A percentile compares a stretch with the other conserved stretches of the same genome.
phyloP scores from a whole-genome alignment of 2,797 vertebrate genomes.

The Acropternis orthonyx region DNA sequence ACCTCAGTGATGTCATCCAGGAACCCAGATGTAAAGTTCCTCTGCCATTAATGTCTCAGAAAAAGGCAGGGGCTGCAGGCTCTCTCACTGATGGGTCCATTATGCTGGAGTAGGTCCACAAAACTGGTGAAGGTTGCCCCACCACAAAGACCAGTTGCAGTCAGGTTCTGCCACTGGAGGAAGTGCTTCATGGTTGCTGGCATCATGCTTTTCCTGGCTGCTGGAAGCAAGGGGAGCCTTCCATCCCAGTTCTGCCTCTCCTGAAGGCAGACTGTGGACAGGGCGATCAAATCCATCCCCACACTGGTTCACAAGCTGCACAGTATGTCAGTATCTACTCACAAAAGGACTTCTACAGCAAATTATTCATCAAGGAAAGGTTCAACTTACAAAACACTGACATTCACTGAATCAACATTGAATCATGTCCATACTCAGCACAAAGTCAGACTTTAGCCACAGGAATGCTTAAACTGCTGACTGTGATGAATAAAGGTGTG shows the following conservation, averaged over 20 bases:
- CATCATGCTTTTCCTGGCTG: accelerated
- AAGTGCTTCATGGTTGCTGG: background rate
- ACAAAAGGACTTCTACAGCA: background rate
- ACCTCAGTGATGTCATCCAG: background rate
- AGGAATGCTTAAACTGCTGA: background rate
- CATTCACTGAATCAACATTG: background rate
- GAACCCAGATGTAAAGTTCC: background rate
- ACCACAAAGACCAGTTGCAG: background rate
- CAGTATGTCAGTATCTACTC: background rate
- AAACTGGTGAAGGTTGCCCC: background rate
- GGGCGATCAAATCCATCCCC: background rate
- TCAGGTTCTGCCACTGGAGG: background rate
- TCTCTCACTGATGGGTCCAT: accelerated
- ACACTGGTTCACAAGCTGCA: background rate
- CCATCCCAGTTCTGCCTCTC: background rate
- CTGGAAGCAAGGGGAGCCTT: background rate
- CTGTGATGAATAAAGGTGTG: background rate
- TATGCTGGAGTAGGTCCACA: background rate
- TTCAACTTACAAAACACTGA: background rate
- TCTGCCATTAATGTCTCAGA: background rate
- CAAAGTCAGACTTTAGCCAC: background rate
- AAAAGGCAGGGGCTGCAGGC: background rate
- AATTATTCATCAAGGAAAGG: background rate
- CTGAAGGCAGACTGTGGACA: accelerated
- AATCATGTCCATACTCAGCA: background rate